Conservation (phyloP, 2,113 vertebrate species). For the Oncorhynchus clarkii region DNA sequence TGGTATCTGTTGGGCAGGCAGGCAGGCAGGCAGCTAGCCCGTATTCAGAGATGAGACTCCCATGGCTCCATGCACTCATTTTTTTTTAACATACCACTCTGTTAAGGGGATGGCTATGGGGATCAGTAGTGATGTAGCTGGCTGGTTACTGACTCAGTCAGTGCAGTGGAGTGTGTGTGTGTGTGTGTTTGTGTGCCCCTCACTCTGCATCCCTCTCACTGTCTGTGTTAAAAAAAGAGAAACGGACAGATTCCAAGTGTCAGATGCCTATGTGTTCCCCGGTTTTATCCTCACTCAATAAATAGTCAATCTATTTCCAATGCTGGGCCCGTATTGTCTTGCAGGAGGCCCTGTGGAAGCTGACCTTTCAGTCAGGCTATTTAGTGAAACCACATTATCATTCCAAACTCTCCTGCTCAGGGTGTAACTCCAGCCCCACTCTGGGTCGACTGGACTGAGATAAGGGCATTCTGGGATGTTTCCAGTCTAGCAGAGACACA, state of each 20-base stretch:
- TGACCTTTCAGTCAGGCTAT: constrained; percentile 74
- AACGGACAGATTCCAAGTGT: constrained; percentile 44
- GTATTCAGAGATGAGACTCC: constrained; percentile 6
- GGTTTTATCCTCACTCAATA: constrained; percentile 52
- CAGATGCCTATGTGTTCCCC: constrained; percentile 44
- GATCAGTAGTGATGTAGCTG: constrained; percentile 23
- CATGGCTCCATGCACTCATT: constrained; percentile 35
- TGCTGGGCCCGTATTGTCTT: constrained; percentile 46
- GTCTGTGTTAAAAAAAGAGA: constrained; percentile 29
- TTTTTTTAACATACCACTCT: constrained; percentile 41
- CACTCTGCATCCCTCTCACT: not conserved
- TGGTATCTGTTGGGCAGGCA: not conserved
- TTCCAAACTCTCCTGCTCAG: constrained; percentile 68
- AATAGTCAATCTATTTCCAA: constrained; percentile 64
- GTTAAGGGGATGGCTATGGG: constrained; percentile 28
- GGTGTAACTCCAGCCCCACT: constrained; percentile 75
- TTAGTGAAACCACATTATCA: constrained; percentile 75
- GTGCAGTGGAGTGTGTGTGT: constrained; percentile 1
- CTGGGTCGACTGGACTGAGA: constrained; percentile 45
- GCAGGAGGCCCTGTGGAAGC: constrained; percentile 50
- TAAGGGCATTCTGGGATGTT: constrained; percentile 65
- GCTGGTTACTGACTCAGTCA: constrained; percentile 43
- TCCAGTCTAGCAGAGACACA: constrained; percentile 50
- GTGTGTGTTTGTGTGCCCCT: constrained; percentile 1
- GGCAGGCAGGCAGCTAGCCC: not conserved